phyloP scores from a whole-genome alignment of 2,888 invertebrate genomes.

The Hemithea aestivaria region DNA sequence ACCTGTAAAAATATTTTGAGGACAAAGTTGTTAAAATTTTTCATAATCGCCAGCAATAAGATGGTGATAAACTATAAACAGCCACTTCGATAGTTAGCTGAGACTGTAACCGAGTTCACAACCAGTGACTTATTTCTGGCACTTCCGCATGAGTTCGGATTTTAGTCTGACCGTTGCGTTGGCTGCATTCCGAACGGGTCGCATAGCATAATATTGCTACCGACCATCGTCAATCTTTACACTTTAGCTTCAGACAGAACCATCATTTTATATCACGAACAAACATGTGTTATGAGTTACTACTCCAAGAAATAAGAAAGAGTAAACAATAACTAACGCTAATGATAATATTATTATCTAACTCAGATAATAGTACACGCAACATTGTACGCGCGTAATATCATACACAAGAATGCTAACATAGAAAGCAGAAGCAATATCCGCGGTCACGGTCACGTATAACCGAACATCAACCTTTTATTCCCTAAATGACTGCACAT shows the following conservation, averaged over 20 bases:
- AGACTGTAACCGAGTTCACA: slow-evolving; percentile 40
- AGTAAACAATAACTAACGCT: slow-evolving; percentile 11
- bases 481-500: slow-evolving; percentile 65
- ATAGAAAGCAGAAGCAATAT: slow-evolving; percentile 63
- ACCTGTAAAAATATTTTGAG: no score
- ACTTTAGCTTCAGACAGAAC: no score
- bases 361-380: slow-evolving; percentile 17
- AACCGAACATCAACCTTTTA: slow-evolving; percentile 66
- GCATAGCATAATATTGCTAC: slow-evolving; percentile 24
- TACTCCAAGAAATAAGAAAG: background rate
- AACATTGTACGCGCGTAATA: slow-evolving; percentile 32
- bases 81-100: slow-evolving; percentile 3
- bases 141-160: slow-evolving; percentile 68
- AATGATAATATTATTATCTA: slow-evolving; percentile 14
- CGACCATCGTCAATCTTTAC: background rate
- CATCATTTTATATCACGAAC: slow-evolving; percentile 3
- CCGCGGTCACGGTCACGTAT: slow-evolving; percentile 73
- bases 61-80: slow-evolving; percentile 1
- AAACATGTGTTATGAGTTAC: no score
- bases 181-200: slow-evolving; percentile 56
- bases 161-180: slow-evolving; percentile 51
- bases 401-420: slow-evolving; percentile 31
- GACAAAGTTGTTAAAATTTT: no score
- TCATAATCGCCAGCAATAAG: no score
- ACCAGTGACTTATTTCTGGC: slow-evolving; percentile 69